Base-by-base conservation (phyloP, 1,140 invertebrate species). In the Drosophila ercepeae region DNA sequence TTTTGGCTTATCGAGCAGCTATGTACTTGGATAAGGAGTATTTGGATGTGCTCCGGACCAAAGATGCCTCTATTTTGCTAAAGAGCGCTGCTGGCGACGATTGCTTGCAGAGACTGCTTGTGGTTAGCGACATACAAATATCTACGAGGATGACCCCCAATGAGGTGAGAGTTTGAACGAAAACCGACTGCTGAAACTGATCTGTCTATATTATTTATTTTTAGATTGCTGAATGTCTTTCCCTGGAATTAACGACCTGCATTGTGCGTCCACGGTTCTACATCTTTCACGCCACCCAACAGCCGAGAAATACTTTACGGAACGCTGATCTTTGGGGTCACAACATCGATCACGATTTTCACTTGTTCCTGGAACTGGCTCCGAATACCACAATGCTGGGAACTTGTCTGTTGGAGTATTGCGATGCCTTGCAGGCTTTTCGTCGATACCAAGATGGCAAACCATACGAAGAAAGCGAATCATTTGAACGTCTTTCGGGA, bases 21-120 rank as follows among this genome's bases (percentile, higher is more conserved):
- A 78, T 92, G 57, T 92, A 93, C 52, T 76, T 93, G 46, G 92
- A 93, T 29, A 93, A 92, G 69, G 92, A 92, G 34, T 94, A 94
- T 81, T 73, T 93, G 51, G 91, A 92, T 32, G 83, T 94, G 32
- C 60, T 94, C 25, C 84, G 91, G 1, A 90, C 92, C 16, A 92
- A 92, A 49, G 92, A 94, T 86, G 92, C 93, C 0, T 89, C 92
- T 16, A 82, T 91, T 49, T 90, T 94, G 50, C 75, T 95, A 6
- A 92, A 93, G 67, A 92, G 92, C 49, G 91, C 93, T 7, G 88
- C 93, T n/a, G 91, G 91, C 29, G 92, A 92, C 34, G 91, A 93
- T 72, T 92, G 91, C 49, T 74, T 91, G 25, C 92, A 93, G 61
- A 94, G 93, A 60, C 78, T 94, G 11, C 90, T 94, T 49, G 92